Conservation (phyloP, 1,140 invertebrate species). For the Drosophila arawakana region DNA sequence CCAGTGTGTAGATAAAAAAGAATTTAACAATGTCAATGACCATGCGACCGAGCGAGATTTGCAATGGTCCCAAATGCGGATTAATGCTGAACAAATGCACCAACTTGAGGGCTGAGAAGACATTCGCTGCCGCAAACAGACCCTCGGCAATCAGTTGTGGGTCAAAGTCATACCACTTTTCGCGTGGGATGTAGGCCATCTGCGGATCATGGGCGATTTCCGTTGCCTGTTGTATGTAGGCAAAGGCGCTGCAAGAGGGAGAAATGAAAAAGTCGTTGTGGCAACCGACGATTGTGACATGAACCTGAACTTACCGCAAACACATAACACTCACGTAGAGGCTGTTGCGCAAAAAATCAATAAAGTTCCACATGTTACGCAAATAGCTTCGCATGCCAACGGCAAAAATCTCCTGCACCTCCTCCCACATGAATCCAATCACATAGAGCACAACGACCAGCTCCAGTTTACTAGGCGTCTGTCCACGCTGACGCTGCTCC, state of each 20-base stretch:
- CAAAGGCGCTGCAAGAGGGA: slow-evolving; percentile 85
- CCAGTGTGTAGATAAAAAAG: slow-evolving; percentile 93
- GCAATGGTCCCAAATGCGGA: slow-evolving; percentile 94
- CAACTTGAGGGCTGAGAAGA: slow-evolving; percentile 93
- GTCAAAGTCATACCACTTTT: slow-evolving; percentile 96
- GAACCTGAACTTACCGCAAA: slow-evolving; percentile 86
- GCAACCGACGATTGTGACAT: neutral
- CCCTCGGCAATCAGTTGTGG: slow-evolving; percentile 97
- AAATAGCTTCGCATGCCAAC: slow-evolving; percentile 94
- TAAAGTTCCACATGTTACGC: slow-evolving; percentile 97
- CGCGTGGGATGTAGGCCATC: slow-evolving; percentile 90
- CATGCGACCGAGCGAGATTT: slow-evolving; percentile 93
- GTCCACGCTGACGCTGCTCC: slow-evolving; percentile 89
- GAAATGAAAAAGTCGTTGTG: neutral
- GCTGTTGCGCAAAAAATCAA: slow-evolving; percentile 95
- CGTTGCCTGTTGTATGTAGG: slow-evolving; percentile 90
- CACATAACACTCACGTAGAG: slow-evolving; percentile 92
- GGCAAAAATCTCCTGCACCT: slow-evolving; percentile 94
- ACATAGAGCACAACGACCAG: slow-evolving; percentile 91
- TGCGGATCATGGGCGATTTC: slow-evolving; percentile 88
- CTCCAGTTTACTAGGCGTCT: slow-evolving; percentile 91
- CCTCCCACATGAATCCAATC: slow-evolving; percentile 95
- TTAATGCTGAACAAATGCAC: slow-evolving; percentile 96
- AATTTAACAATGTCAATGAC: slow-evolving; percentile 95
- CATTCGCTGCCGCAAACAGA: slow-evolving; percentile 97